Conservation (phyloP, 2,888 invertebrate species). For the Scaptomyza tumidula region DNA sequence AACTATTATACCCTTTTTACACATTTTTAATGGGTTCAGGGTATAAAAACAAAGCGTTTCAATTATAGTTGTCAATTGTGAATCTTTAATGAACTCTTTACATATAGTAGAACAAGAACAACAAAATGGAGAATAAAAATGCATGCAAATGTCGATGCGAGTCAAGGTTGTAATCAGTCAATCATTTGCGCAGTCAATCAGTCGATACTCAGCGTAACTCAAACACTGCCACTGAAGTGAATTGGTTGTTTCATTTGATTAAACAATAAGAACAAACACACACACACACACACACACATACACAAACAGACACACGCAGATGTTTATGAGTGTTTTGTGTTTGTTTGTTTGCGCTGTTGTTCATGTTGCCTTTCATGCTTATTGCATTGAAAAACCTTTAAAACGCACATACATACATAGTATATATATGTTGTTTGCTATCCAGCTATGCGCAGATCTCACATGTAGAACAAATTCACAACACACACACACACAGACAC, state of each 20-base stretch:
- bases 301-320: too few species aligned
- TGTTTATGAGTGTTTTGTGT: conserved; percentile 2
- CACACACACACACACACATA: conserved; percentile 1
- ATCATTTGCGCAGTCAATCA: conserved; percentile 35
- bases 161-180: conserved; percentile 3
- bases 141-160: neutral
- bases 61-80: neutral
- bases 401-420: conserved; percentile 16
- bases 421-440: neutral
- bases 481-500: conserved; percentile 6
- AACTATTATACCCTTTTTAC: too few species aligned
- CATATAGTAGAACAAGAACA: neutral
- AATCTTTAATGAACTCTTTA: neutral
- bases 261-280: conserved; percentile 39
- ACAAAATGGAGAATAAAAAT: too few species aligned
- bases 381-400: conserved; percentile 39
- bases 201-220: conserved; percentile 26
- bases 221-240: conserved; percentile 44
- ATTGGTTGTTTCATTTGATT: conserved; percentile 51
- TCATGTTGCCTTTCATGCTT: conserved; percentile 27
- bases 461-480: conserved; percentile 18
- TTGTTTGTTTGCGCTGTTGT: conserved; percentile 11
- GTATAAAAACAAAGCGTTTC: too few species aligned
- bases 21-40: too few species aligned
- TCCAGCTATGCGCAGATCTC: conserved; percentile 12